Evolutionary conservation across 2,113 vertebrate genomes (phyloP).

Genomic region (Vicugna pacos): DNA sequence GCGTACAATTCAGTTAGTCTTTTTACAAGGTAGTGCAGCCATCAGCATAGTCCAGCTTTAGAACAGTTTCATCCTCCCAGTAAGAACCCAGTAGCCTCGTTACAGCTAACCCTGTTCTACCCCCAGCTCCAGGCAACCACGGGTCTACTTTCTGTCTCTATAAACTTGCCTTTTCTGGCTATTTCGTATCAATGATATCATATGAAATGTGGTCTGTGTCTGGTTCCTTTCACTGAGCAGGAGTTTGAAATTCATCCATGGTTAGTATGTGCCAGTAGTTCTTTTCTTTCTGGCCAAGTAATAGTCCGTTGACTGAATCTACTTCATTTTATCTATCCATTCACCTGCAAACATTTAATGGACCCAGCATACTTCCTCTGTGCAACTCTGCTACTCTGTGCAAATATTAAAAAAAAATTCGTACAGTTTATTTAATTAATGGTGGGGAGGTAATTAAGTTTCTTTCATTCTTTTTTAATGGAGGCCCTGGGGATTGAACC

Average conservation of each 20-base stretch:
- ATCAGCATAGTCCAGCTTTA: not conserved
- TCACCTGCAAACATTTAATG: not conserved
- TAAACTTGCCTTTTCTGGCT: constrained; percentile 9
- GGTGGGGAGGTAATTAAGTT: too few relatives aligned
- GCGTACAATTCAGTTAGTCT: not conserved
- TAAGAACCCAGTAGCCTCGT: not conserved
- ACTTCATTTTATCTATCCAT: not conserved
- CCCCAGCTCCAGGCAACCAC: not conserved
- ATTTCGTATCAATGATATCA: not conserved
- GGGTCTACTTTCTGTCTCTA: not conserved
- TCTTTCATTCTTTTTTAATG: too few relatives aligned
- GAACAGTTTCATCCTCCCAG: not conserved
- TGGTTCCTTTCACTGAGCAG: not conserved
- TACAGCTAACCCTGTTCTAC: not conserved
- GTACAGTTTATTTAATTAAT: too few relatives aligned
- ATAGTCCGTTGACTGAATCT: not conserved
- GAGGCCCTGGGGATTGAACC: too few relatives aligned
- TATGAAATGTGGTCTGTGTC: not conserved
- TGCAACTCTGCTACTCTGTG: not conserved
- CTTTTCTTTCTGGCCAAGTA: not conserved
- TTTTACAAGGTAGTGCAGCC: not conserved
- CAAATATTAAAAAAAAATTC: not conserved
- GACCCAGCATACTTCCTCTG: not conserved
- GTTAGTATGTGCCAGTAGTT: not conserved
- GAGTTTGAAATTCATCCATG: not conserved